These are phyloP conservation scores for Semnornis frantzii DNA, from an alignment of 2,113 vertebrate species.

Conservation along the genomic window DNA sequence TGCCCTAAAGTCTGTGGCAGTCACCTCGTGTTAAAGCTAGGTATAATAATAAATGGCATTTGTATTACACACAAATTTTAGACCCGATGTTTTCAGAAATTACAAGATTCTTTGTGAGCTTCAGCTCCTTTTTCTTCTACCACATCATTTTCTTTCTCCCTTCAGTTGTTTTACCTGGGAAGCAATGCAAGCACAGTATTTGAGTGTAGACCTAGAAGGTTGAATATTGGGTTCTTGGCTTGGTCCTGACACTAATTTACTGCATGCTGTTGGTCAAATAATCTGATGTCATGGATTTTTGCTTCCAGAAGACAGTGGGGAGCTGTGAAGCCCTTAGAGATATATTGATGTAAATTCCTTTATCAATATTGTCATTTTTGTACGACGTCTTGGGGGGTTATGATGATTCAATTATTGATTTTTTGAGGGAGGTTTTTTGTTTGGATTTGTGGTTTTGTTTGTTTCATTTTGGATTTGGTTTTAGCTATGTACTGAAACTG, in stretches of 20 bases:
- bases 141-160: neutral
- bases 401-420: too few relatives aligned
- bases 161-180: neutral
- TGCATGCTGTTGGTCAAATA: neutral
- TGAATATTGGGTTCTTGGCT: neutral
- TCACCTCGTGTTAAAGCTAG: neutral
- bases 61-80: neutral
- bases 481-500: neutral
- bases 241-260: neutral
- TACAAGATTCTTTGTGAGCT: neutral
- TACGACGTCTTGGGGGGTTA: neutral
- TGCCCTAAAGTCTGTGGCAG: neutral
- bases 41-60: neutral
- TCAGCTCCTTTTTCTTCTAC: neutral
- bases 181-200: neutral
- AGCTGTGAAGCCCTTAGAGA: neutral
- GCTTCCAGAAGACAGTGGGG: neutral
- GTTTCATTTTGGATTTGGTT: too few relatives aligned
- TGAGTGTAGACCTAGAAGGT: neutral
- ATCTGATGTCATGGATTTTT: neutral
- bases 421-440: neutral
- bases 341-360: neutral
- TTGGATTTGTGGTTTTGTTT: neutral
- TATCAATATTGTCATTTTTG: neutral
- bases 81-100: neutral